A percentile compares a stretch with the other conserved stretches of the same genome.
Conservation (phyloP, 2,888 invertebrate genomes). For the Meteorus colon region DNA sequence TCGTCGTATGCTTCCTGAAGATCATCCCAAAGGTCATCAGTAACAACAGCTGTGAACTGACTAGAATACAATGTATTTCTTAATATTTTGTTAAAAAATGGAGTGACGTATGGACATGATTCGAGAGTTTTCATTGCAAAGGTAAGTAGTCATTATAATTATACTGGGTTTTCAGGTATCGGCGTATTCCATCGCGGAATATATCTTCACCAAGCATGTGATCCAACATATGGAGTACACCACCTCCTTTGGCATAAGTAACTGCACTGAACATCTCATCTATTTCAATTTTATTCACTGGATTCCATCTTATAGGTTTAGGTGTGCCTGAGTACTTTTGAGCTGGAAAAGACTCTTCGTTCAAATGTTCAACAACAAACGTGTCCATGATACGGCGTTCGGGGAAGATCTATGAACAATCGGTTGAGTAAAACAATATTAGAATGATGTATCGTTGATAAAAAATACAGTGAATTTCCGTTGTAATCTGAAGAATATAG, state of each 20-base stretch:
- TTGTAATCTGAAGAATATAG: neutral
- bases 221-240: conserved; percentile 77
- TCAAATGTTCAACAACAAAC: conserved; percentile 70
- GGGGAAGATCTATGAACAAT: conserved; percentile 73
- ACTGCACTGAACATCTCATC: conserved; percentile 76
- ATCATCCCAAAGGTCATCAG: conserved; percentile 55
- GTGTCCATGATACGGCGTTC: conserved; percentile 76
- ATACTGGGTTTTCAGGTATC: conserved; percentile 73
- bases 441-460: neutral
- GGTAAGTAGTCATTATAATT: conserved; percentile 37
- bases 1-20: conserved; percentile 50
- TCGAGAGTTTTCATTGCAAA: neutral
- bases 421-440: no score
- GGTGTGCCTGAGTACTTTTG: conserved; percentile 52
- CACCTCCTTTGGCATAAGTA: conserved; percentile 78
- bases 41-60: conserved; percentile 48
- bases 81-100: neutral
- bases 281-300: conserved; percentile 75
- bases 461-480: neutral
- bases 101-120: no score
- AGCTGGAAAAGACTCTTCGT: conserved; percentile 63
- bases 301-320: conserved; percentile 75
- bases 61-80: conserved; percentile 39
- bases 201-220: conserved; percentile 75
- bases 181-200: conserved; percentile 76